Percentiles rank a stretch among this genome's conserved stretches.
Evolutionary conservation across 2,888 invertebrate genomes (phyloP).

Genomic region (Ophion slaviceki): DNA sequence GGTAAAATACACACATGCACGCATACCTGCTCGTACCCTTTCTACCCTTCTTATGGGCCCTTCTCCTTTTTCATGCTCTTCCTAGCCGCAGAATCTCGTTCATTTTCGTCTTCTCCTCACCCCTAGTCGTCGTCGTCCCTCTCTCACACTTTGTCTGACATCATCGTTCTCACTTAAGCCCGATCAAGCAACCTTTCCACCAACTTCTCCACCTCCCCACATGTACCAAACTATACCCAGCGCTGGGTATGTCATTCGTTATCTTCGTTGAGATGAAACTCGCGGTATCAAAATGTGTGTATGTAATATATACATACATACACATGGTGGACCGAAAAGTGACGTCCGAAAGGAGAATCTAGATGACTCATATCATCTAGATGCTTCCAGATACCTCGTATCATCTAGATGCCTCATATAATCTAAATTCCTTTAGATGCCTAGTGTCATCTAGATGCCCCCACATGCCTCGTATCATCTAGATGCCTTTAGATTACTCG

Average conservation of each 20-base stretch:
- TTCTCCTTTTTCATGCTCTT: neutral
- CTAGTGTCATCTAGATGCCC: no score
- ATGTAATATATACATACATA: no score
- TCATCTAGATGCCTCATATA: no score
- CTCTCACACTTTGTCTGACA: constrained; percentile 2
- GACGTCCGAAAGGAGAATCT: no score
- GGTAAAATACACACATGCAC: neutral
- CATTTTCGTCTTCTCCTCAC: constrained; percentile 1
- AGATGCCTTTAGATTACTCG: no score
- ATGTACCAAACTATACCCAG: constrained; percentile 2
- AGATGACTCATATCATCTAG: no score
- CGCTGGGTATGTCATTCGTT: constrained; percentile 44
- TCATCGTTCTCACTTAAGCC: constrained; percentile 41
- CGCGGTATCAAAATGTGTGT: neutral
- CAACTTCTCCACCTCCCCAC: constrained; percentile 21
- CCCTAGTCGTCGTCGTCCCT: constrained; percentile 6
- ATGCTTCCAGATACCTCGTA: no score
- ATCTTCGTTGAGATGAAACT: constrained; percentile 49
- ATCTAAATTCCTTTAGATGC: no score
- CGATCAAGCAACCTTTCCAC: constrained; percentile 18
- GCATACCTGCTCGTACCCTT: constrained; percentile 27
- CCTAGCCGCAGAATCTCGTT: constrained; percentile 45
- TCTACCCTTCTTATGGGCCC: constrained; percentile 1
- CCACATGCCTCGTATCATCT: no score
- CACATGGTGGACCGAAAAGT: no score